Evolutionary conservation across 2,113 vertebrate genomes (phyloP).

Genomic region (Cervus canadensis): DNA sequence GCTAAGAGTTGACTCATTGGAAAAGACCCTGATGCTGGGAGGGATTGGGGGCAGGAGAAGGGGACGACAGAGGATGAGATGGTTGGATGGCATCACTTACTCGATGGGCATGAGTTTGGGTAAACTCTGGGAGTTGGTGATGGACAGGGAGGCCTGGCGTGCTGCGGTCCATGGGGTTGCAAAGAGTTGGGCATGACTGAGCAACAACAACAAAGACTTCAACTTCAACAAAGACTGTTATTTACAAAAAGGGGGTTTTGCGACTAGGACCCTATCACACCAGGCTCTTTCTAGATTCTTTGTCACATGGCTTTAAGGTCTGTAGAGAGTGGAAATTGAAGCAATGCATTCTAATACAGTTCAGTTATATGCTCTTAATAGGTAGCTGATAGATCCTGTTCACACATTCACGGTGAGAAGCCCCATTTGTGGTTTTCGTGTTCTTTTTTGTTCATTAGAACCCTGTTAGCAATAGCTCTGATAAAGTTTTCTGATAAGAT

Average conservation of each 20-base stretch:
- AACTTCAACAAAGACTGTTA: not conserved
- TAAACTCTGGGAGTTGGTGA: not conserved
- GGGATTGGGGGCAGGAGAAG: no score
- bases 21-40: no score
- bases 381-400: not conserved
- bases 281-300: not conserved
- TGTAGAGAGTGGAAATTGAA: not conserved
- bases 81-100: not conserved
- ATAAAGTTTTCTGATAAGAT: not conserved
- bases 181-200: accelerated
- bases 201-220: no score
- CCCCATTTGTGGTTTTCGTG: not conserved
- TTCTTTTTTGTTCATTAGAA: not conserved
- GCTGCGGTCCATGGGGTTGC: not conserved
- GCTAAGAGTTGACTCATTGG: no score
- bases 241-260: not conserved
- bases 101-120: not conserved
- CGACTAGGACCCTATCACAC: no score
- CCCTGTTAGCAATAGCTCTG: not conserved
- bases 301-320: not conserved
- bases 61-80: no score
- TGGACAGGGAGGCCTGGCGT: not conserved
- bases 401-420: not conserved
- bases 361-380: not conserved
- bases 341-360: not conserved